Conservation (phyloP, 2,113 vertebrate genomes). For the Pantherophis guttatus region DNA sequence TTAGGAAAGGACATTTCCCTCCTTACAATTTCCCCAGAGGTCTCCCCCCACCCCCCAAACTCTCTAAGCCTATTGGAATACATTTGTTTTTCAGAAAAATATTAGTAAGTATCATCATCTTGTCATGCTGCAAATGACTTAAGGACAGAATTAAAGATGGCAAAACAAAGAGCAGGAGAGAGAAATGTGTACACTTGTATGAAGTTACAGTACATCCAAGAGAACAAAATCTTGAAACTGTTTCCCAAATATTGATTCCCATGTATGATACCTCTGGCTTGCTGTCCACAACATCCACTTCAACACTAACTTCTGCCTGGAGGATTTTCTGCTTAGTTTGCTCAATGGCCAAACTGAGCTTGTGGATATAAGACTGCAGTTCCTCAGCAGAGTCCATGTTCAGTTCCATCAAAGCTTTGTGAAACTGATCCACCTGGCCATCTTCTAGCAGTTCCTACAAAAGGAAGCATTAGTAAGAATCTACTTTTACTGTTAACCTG, state of each 20-base stretch:
- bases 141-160: background rate
- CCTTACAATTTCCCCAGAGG: background rate
- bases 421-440: constrained; percentile 84
- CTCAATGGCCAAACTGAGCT: constrained; percentile 86
- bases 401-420: constrained; percentile 88
- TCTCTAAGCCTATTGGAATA: background rate
- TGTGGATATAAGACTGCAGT: constrained; percentile 94
- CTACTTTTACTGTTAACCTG: background rate
- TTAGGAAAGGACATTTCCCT: background rate
- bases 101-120: background rate
- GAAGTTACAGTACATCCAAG: background rate
- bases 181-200: background rate
- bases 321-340: constrained; percentile 84
- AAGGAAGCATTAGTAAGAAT: background rate
- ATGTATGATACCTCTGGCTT: constrained; percentile 77
- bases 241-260: background rate
- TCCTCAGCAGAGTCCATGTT: constrained; percentile 98
- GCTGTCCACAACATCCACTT: constrained; percentile 80
- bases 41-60: accelerated
- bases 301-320: constrained; percentile 77
- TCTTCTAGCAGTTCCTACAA: constrained; percentile 77
- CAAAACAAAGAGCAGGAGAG: background rate
- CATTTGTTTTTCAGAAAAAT: background rate
- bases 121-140: background rate
- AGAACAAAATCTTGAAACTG: background rate